Percentiles rank a stretch among this genome's conserved stretches.
These are phyloP conservation scores for Tetragonula carbonaria DNA, from an alignment of 2,888 invertebrate genomes.

Conservation along the genomic window DNA sequence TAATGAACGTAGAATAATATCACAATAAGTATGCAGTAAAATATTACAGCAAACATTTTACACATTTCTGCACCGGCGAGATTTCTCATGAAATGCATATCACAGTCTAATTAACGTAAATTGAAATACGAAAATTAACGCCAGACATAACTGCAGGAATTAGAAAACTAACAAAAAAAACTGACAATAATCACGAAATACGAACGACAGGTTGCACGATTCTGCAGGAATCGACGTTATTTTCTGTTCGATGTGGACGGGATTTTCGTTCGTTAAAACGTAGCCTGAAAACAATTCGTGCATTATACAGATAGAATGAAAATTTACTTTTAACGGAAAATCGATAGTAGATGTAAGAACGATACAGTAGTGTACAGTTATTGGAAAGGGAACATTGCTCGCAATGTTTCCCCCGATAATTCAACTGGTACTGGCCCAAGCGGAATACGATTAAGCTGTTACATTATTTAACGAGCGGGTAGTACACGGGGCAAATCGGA, in stretches of 20 bases:
- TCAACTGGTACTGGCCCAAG: background rate
- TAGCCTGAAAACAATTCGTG: background rate
- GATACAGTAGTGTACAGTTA: background rate
- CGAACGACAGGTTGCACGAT: background rate
- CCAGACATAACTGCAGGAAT: no score
- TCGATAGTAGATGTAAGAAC: background rate
- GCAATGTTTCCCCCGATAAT: slow-evolving; percentile 1
- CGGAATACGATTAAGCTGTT: slow-evolving; percentile 15
- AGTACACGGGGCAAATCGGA: background rate
- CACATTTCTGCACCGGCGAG: no score
- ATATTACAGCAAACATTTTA: no score
- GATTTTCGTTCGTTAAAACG: background rate
- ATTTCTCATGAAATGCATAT: no score
- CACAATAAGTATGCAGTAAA: no score
- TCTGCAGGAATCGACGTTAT: background rate
- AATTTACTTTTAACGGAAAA: background rate
- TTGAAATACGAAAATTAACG: no score
- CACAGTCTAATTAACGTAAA: no score
- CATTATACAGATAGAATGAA: background rate
- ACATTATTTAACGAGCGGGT: slow-evolving; percentile 37
- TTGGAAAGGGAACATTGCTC: background rate
- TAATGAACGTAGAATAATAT: no score
- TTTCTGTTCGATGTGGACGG: background rate
- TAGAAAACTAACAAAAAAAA: no score
- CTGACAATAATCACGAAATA: no score